Conservation (phyloP, 1,140 invertebrate genomes). For the Drosophila gunungcola region DNA sequence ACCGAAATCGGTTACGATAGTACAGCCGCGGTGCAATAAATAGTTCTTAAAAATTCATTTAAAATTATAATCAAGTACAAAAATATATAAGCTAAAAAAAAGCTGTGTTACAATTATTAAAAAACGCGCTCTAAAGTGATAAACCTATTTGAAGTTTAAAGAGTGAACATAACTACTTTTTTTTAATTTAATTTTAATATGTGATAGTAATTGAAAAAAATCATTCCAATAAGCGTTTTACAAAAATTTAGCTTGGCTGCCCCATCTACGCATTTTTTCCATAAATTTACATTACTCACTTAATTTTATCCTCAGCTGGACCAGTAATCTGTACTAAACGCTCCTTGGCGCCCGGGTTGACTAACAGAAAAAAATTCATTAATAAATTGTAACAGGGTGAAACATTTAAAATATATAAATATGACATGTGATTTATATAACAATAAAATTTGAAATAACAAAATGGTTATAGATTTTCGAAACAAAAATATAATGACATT, state of each 20-base stretch:
- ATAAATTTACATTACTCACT: slow-evolving; percentile 87
- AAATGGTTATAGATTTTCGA: not conserved
- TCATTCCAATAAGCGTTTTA: too few species aligned
- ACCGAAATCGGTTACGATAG: too few species aligned
- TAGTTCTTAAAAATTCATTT: too few species aligned
- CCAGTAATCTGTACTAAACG: slow-evolving; percentile 96
- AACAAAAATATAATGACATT: slow-evolving; percentile 7
- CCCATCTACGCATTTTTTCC: too few species aligned
- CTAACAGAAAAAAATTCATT: slow-evolving; percentile 85
- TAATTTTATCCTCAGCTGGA: slow-evolving; percentile 95
- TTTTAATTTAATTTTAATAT: too few species aligned
- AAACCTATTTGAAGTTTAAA: too few species aligned
- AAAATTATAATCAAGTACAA: not conserved
- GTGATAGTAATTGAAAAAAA: too few species aligned
- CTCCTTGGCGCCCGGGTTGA: slow-evolving; percentile 95
- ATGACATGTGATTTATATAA: not conserved
- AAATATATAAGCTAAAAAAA: not conserved
- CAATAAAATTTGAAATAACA: not conserved
- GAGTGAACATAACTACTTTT: too few species aligned
- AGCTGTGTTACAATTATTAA: too few species aligned
- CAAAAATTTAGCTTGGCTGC: not conserved
- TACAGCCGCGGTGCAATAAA: too few species aligned
- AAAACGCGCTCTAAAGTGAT: too few species aligned
- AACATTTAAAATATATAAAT: not conserved
- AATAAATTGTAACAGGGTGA: not conserved